Conservation (phyloP, 2,797 vertebrate genomes). For the Crocidura indochinensis region DNA sequence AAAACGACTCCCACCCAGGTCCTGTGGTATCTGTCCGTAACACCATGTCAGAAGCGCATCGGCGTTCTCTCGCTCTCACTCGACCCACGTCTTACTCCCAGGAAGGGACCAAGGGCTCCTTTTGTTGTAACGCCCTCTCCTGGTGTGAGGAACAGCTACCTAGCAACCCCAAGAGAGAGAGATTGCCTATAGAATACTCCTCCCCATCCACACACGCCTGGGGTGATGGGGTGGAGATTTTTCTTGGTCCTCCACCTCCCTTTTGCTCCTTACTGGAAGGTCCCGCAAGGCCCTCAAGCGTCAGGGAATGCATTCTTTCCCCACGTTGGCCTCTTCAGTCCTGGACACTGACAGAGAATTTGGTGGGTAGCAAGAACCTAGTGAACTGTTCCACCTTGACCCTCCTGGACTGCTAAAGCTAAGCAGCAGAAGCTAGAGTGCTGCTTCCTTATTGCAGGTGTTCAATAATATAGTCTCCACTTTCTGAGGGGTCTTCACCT, state of each 20-base stretch:
- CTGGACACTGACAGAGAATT: background rate
- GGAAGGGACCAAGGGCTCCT: background rate
- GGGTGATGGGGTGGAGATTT: background rate
- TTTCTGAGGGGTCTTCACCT: background rate
- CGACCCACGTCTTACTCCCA: background rate
- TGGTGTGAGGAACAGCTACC: background rate
- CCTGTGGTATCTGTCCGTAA: background rate
- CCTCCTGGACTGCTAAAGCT: background rate
- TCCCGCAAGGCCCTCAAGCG: too few species aligned
- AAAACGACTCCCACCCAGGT: background rate
- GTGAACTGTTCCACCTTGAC: background rate
- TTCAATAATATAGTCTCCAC: background rate
- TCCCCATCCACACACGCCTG: background rate
- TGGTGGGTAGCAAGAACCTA: background rate
- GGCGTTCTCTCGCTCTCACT: fast-evolving
- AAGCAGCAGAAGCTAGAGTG: background rate
- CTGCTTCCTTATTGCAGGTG: fast-evolving
- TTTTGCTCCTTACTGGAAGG: background rate
- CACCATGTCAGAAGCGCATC: background rate
- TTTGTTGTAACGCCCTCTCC: background rate
- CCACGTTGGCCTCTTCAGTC: background rate
- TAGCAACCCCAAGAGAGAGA: background rate
- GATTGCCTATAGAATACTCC: background rate
- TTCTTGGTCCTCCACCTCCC: background rate
- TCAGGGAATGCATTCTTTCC: too few species aligned